A percentile compares a stretch with the other conserved stretches of the same genome.
Conservation (phyloP, 2,888 invertebrate genomes). For the Stegana nigrithorax region DNA sequence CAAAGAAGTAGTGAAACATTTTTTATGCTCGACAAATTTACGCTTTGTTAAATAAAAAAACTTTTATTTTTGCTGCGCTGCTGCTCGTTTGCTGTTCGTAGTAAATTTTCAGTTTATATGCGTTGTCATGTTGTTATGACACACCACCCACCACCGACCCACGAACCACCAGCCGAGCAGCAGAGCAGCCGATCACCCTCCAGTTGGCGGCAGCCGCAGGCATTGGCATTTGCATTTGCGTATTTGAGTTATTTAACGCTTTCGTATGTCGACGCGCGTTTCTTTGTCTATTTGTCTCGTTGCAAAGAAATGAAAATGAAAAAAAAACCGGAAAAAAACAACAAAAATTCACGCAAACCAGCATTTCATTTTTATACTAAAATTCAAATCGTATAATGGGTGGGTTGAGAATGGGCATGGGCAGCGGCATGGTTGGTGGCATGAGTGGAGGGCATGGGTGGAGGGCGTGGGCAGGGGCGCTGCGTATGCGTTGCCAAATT, state of each 20-base stretch:
- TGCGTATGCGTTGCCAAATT: background rate
- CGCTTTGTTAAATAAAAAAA: background rate
- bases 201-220: background rate
- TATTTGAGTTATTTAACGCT: background rate
- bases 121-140: background rate
- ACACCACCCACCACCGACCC: background rate
- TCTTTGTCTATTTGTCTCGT: background rate
- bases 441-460: background rate
- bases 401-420: background rate
- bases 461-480: background rate
- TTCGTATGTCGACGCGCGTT: background rate
- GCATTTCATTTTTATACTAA: background rate
- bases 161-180: background rate
- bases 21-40: constrained; percentile 5
- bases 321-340: too few species aligned
- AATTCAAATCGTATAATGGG: background rate
- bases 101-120: background rate
- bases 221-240: too few species aligned
- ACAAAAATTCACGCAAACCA: constrained; percentile 5
- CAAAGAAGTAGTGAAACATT: background rate
- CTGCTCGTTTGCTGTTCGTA: too few species aligned
- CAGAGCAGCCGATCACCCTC: background rate
- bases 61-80: background rate
- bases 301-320: background rate
- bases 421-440: background rate